Base-by-base conservation (phyloP, 2,113 vertebrate genomes). In the Oncorhynchus nerka region DNA sequence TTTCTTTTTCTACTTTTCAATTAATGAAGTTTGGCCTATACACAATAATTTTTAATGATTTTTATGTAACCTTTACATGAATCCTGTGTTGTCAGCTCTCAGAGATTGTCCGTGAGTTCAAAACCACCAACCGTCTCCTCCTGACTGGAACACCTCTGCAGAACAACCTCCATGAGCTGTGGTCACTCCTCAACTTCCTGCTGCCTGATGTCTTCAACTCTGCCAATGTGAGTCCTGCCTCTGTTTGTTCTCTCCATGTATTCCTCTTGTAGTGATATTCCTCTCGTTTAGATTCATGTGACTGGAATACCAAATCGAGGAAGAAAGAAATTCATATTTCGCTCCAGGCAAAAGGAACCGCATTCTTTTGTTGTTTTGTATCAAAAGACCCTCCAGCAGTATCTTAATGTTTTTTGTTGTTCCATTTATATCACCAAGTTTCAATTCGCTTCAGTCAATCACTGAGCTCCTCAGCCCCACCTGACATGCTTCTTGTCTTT, bases 181-280 rank as follows among this genome's bases (percentile, higher is more conserved):
- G 96, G 96, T 94, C 95, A 11, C 91, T 97, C 64, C 95, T 97
- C 75, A 97, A 97, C 89, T 97, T 96, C 83, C 93, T 97, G 72
- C 86, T 97, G 81, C 95, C 96, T 16, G 96, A 97, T 85, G 96
- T 96, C 78, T 96, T 97, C 87, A 96, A 97, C 92, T 96, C 96
- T 82, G 94, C 96, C 86, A 94, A 96, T 76, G 95, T 96, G 92
- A 79, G 84, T 69, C 19, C 20, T n/a, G 7, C 5, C 19, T 24
- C 57, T 34, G 4, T 2, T 28, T 64, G 9, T 26, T 22, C 19
- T 22, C 19, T 11, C n/a, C 62, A 19, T 64, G 26, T 64, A 26
- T 26, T 64, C 62, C 8, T 12, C 22, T 64, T 22, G n/a, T 22
- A 45, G 39, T 45, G 39, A 45, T 45, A 45, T 45, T 45, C 39